These are phyloP conservation scores for Microhierax caerulescens DNA, from an alignment of 2,797 vertebrate species.

Conservation along the genomic window DNA sequence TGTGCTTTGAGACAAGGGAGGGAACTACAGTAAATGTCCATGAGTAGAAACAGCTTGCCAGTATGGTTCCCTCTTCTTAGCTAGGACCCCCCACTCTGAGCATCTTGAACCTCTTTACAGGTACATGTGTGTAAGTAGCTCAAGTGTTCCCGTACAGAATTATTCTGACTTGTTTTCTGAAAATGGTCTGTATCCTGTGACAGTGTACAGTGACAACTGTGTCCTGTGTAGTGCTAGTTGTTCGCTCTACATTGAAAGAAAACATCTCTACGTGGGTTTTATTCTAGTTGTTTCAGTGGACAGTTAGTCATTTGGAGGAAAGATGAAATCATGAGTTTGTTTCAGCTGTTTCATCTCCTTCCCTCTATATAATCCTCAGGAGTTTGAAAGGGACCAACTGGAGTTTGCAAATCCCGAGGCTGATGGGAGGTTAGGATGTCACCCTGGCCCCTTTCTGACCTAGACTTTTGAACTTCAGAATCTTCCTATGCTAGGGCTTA, in stretches of 20 bases:
- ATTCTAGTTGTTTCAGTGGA: neutral
- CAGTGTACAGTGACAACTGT: too few relatives aligned
- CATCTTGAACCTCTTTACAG: neutral
- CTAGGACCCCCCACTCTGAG: neutral
- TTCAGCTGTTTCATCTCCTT: slow-evolving; percentile 7
- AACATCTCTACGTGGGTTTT: neutral
- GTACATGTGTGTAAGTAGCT: neutral
- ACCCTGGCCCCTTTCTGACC: neutral
- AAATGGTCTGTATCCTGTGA: neutral
- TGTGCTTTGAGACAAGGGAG: neutral
- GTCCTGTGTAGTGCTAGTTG: neutral
- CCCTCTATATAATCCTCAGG: neutral
- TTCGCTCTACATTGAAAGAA: neutral
- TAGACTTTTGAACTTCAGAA: neutral
- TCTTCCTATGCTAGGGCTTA: neutral
- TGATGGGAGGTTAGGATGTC: neutral
- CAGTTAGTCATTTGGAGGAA: slow-evolving; percentile 24
- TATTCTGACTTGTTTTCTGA: neutral
- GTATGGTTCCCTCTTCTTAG: neutral
- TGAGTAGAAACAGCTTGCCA: neutral
- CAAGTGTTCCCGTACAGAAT: neutral
- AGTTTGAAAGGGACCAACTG: neutral
- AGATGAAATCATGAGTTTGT: neutral
- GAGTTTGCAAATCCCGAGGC: neutral
- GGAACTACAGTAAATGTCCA: neutral